A percentile compares a stretch with the other conserved stretches of the same genome.
phyloP scores from a whole-genome alignment of 2,113 vertebrate genomes.

The Gadus chalcogrammus region DNA sequence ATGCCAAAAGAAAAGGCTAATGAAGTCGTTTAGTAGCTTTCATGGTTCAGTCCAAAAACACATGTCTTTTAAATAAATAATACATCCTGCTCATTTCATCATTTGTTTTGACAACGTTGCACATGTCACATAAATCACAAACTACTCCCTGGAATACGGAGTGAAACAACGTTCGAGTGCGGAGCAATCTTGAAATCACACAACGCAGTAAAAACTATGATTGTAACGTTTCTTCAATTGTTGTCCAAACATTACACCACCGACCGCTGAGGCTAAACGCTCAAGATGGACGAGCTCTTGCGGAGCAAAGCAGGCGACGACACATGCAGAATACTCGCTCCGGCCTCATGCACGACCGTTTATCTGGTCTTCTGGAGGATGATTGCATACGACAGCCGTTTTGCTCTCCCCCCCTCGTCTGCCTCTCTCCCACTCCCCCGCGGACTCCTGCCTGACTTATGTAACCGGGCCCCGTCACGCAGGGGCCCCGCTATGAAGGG shows the following conservation, averaged over 20 bases:
- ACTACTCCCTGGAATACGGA: no score
- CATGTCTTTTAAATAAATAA: not conserved
- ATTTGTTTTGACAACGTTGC: no score
- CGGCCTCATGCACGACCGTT: not conserved
- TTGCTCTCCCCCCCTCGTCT: constrained; percentile 9
- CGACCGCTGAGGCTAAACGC: not conserved
- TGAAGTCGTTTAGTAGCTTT: not conserved
- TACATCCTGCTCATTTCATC: not conserved
- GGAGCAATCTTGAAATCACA: no score
- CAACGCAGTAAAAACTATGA: no score
- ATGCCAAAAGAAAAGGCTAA: not conserved
- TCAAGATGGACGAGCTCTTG: not conserved
- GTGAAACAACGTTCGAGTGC: no score
- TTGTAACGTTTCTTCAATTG: no score
- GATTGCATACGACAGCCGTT: constrained; percentile 34
- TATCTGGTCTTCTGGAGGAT: constrained; percentile 16
- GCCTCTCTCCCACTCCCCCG: not conserved
- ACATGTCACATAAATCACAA: no score
- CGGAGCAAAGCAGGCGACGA: no score
- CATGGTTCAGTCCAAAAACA: not conserved
- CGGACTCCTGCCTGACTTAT: constrained; percentile 1
- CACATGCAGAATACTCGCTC: not conserved
- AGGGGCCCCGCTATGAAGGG: not conserved
- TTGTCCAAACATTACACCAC: no score
- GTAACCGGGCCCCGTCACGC: constrained; percentile 1